Conservation (phyloP, 1,140 invertebrate genomes). For the Dysdera silvatica region DNA sequence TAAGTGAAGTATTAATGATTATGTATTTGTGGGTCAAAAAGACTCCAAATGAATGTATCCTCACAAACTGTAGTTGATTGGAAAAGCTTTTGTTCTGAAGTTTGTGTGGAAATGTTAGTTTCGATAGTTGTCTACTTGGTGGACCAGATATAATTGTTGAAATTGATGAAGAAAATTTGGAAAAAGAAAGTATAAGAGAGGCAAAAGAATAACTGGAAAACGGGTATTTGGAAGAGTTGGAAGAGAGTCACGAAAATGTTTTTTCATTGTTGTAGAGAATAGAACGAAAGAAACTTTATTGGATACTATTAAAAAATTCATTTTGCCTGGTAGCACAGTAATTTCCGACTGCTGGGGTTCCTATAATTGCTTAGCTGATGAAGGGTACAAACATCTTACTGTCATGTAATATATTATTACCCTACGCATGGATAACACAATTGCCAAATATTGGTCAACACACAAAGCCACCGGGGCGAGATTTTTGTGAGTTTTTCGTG, state of each 20-base stretch:
- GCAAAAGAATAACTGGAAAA: neutral
- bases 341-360: slow-evolving; percentile 14
- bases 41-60: too few species aligned
- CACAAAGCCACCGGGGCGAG: too few species aligned
- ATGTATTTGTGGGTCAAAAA: too few species aligned
- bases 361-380: neutral
- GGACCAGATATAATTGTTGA: neutral
- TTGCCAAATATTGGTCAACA: too few species aligned
- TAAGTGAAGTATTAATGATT: too few species aligned
- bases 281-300: slow-evolving; percentile 12
- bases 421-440: too few species aligned
- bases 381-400: slow-evolving; percentile 3
- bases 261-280: neutral
- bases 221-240: neutral
- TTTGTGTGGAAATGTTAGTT: too few species aligned
- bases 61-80: neutral
- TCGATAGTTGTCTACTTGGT: neutral
- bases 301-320: neutral
- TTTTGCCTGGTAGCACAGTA: slow-evolving; percentile 11
- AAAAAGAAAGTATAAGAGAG: neutral
- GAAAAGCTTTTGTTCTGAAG: neutral
- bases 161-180: neutral
- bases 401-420: too few species aligned
- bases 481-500: too few species aligned
- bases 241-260: neutral